A percentile compares a stretch with the other conserved stretches of the same genome.
Conservation (phyloP, 1,140 invertebrate species). For the Centruroides vittatus region DNA sequence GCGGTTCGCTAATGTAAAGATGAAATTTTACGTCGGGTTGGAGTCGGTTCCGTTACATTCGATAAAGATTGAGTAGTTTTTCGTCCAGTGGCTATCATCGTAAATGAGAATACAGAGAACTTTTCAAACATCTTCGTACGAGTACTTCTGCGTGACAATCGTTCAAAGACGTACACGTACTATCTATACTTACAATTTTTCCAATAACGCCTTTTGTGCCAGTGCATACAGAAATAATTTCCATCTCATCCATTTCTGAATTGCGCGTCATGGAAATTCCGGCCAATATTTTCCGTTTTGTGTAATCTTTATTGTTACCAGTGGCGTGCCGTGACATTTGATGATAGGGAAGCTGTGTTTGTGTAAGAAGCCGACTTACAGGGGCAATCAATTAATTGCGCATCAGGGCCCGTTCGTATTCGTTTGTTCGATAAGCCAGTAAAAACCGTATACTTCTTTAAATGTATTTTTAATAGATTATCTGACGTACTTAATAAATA, state of each 20-base stretch:
- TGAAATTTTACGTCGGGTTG: slow-evolving; percentile 45
- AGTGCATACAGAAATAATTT: slow-evolving; percentile 30
- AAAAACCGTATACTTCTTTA: too few species aligned
- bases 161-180: slow-evolving; percentile 29
- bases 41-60: slow-evolving; percentile 17
- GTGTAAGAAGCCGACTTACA: too few species aligned
- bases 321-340: too few species aligned
- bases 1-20: slow-evolving; percentile 92
- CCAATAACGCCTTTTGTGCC: slow-evolving; percentile 33
- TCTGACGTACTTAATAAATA: too few species aligned
- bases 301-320: slow-evolving; percentile 54
- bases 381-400: too few species aligned
- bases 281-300: slow-evolving; percentile 31
- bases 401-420: too few species aligned
- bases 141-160: slow-evolving; percentile 39
- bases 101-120: slow-evolving; percentile 31
- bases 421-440: too few species aligned
- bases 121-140: slow-evolving; percentile 30
- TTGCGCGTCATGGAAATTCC: slow-evolving; percentile 31
- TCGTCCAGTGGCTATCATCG: slow-evolving; percentile 9
- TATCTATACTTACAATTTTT: slow-evolving; percentile 31
- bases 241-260: slow-evolving; percentile 23
- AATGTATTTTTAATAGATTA: too few species aligned
- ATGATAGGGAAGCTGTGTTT: too few species aligned
- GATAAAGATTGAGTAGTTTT: slow-evolving; percentile 45